phyloP scores from a whole-genome alignment of 2,888 invertebrate genomes.

The Apomyelois bistriatella region DNA sequence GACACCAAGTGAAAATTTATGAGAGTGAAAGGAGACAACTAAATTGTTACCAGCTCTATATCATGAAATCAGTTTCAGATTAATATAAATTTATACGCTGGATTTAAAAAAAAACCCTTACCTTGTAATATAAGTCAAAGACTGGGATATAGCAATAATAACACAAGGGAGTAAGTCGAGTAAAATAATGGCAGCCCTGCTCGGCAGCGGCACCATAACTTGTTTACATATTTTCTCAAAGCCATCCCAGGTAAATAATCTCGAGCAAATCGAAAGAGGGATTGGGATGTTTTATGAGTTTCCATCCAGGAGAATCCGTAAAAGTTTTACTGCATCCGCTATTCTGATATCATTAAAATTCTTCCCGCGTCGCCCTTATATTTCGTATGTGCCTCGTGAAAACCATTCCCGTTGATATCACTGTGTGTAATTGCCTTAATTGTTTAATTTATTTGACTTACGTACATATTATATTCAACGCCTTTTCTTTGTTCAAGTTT shows the following conservation, averaged over 20 bases:
- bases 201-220: conserved; percentile 15
- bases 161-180: too few species aligned
- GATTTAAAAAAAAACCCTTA: too few species aligned
- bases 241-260: conserved; percentile 25
- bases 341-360: conserved; percentile 40
- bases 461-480: background rate
- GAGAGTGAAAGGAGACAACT: too few species aligned
- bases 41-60: too few species aligned
- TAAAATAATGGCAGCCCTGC: background rate
- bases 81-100: too few species aligned
- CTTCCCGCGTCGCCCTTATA: conserved; percentile 32
- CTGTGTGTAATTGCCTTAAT: conserved; percentile 20
- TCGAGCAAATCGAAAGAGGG: conserved; percentile 27
- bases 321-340: conserved; percentile 22
- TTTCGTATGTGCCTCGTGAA: conserved; percentile 19
- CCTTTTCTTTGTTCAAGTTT: background rate
- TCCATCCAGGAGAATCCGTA: conserved; percentile 19
- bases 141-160: too few species aligned
- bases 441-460: conserved; percentile 17
- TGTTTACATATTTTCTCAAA: conserved; percentile 24
- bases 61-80: too few species aligned
- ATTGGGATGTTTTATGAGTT: conserved; percentile 29
- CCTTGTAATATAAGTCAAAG: background rate
- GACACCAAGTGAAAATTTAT: too few species aligned
- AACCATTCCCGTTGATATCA: conserved; percentile 19